Base-by-base conservation (phyloP, 2,797 vertebrate genomes). In the Phrynocephalus vlangalii region DNA sequence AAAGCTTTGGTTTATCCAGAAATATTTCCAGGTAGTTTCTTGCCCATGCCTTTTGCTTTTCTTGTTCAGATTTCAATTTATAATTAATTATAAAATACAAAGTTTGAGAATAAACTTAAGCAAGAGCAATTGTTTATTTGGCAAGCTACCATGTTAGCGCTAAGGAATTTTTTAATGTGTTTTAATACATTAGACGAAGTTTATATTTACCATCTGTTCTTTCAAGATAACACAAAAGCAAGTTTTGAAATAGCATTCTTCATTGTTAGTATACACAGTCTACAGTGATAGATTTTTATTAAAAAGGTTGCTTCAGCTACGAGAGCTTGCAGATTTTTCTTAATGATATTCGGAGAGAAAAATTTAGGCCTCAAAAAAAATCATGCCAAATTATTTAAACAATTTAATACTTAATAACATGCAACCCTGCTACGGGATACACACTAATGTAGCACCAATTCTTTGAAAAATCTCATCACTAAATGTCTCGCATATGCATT, bases 1-100 rank as follows among this genome's bases (percentile, higher is more conserved):
- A 98, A 97, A 84, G 96, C 98, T 87, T 95, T 99, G 90, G 99
- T 99, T 84, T 99, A 99, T 96, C 99, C 99, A 0, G 98, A 99
- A 93, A 98, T 99, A 94, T 99, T 99, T 90, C 98, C 98, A 98
- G 98, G 99, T 99, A 97, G 93, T 92, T 92, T 76, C 85, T 91
- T 86, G 82, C 15, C 87, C 84, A 9, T 87, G 24, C 52, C 0
- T 92, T n/a, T 67, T 56, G 92, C 67, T 91, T 60, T 3, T 93
- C 80, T 84, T 75, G 60, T 90, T 92, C 88, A 89, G 91, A 88
- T 63, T 88, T 77, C 91, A 89, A 81, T 88, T 78, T 26, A 22
- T 79, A 93, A 91, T 95, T 93, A 90, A 15, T 90, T 86, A 92
- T 89, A 85, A 95, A 94, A 94, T 87, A 90, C 26, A 92, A 96